Conservation (phyloP, 1,140 invertebrate genomes). For the Bombus affinis region DNA sequence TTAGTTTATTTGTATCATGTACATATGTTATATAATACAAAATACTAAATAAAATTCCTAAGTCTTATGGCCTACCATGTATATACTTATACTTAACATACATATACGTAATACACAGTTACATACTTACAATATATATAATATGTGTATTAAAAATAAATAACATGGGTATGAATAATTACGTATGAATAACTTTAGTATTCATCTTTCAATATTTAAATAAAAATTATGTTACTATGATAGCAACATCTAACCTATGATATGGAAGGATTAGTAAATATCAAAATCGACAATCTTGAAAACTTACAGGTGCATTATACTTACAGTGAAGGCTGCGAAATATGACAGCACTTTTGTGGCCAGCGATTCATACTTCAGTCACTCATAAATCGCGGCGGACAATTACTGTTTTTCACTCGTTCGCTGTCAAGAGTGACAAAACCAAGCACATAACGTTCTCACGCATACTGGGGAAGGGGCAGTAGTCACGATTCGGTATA, state of each 20-base stretch:
- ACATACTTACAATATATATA: background rate
- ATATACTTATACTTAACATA: background rate
- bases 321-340: background rate
- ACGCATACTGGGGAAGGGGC: slow-evolving; percentile 2
- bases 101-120: background rate
- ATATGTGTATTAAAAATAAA: background rate
- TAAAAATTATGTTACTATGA: background rate
- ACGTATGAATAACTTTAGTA: too few species aligned
- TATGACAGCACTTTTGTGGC: background rate
- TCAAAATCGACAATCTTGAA: background rate
- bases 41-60: too few species aligned
- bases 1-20: too few species aligned
- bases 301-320: background rate
- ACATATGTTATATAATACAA: too few species aligned
- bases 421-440: background rate
- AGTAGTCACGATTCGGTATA: background rate
- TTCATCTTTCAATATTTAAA: background rate
- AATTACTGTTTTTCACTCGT: background rate
- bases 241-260: background rate
- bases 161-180: background rate
- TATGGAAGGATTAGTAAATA: background rate
- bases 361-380: background rate
- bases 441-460: background rate
- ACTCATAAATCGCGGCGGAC: background rate
- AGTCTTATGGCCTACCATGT: background rate